Evolutionary conservation across 1,140 invertebrate genomes (phyloP), one percentile per base, ranked within the genome.

Genomic region (Platyscapa corneri): DNA sequence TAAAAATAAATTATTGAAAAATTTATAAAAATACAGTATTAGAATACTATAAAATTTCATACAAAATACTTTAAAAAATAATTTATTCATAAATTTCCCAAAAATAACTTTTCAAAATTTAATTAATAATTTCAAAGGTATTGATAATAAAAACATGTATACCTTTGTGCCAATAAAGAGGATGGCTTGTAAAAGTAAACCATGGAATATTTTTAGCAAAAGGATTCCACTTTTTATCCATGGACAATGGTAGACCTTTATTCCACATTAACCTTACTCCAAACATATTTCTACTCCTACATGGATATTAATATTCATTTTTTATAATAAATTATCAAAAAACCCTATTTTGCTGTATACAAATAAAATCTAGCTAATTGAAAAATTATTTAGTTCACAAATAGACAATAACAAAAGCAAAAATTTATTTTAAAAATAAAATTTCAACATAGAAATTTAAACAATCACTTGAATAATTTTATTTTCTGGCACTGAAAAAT

Each of bases 211-310:
- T 95, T 84, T 95, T 95, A 86, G 95, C 95, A 93, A 97, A 97
- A 3, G 97, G 97, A 92, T 98, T 98, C 97, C 97, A 98, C 86
- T 95, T 95, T 87, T 96, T 96, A 82, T 95, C 94, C 88, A 97
- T 94, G 3, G 95, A 92, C 34, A 97, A 89, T 2, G 96, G 95
- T 88, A 96, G 93, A 0, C 95, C 95, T 88, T 95, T 94, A 88
- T 96, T 96, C 96, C 97, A 97, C 92, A 96, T 95, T 42, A 97
- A 91, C 83, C 97, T 94, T 23, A 97, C 94, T 5, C 97, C 97
- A 34, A 94, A 94, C 88, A 96, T 95, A 89, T 96, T 95, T 70
- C 96, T 93, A 86, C 95, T 94, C 87, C 96, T 96, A 78, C 74
- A 60, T 83, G 32, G 76, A 87, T 82, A 46, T 87, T 39, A 84